Evolutionary conservation across 2,113 vertebrate genomes (phyloP), one percentile per base, ranked within the genome.

Genomic region (Spheniscus mendiculus): DNA sequence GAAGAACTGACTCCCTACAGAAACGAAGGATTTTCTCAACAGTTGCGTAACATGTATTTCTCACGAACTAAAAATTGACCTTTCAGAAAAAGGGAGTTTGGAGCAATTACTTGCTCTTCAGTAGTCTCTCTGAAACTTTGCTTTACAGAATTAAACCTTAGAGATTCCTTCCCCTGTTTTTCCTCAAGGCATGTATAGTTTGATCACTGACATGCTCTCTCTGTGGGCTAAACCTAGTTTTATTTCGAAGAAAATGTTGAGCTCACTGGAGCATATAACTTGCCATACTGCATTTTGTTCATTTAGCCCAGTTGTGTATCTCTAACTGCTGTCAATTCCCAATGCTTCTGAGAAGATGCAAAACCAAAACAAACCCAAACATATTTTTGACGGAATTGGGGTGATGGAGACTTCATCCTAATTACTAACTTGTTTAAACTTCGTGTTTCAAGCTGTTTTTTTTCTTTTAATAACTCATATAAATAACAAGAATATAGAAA

Each of bases 121-220:
- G 58, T 86, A 93, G 79, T 44, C 36, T 90, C 84, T 96, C 84
- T 90, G 74, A 93, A 97, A 91, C 66, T 94, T 80, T 83, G 49
- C 90, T 95, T 97, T 92, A 93, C 69, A 83, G 42, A 95, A 93
- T 95, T 93, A 92, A 97, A 92, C 95, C 96, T 83, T 71, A 93
- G 95, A 95, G 93, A 94, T 53, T 93, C 67, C 45, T 90, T 76
- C 81, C 47, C 21, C 52, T 65, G 19, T n/a, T 94, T 94, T 96
- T 95, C 95, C 92, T 93, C 32, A 36, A 94, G 93, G 88, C 93
- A 81, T 77, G 16, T 92, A n/a, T 30, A 70, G 90, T 94, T 96
- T 97, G 95, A 97, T 96, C 95, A 96, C 71, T 95, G 93, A 83
- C 85, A 55, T 86, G n/a, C 38, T 86, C 71, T 97, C 96, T 94